These are phyloP conservation scores for Carollia perspicillata DNA, from an alignment of 2,113 vertebrate genomes.

Conservation along the genomic window DNA sequence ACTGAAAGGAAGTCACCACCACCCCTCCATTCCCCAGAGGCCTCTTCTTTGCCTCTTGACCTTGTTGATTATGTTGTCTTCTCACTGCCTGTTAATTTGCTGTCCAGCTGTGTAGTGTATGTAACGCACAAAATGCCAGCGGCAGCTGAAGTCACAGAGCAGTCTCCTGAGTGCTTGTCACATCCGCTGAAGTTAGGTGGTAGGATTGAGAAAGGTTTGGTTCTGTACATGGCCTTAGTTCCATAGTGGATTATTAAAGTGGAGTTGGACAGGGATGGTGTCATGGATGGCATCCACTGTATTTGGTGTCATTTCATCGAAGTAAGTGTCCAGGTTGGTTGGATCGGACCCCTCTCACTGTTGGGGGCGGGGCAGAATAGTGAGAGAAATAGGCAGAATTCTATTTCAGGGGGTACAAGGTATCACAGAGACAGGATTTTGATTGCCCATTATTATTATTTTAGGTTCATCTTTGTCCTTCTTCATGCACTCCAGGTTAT, in stretches of 20 bases:
- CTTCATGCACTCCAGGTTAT: not conserved
- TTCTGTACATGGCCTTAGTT: not conserved
- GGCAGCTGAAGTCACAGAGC: not conserved
- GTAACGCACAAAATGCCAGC: not conserved
- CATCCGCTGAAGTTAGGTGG: not conserved
- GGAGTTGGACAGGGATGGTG: not conserved
- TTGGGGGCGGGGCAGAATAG: not conserved
- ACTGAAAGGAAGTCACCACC: not conserved
- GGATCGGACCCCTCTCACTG: not conserved
- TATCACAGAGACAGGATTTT: not conserved
- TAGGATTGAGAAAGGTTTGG: not conserved
- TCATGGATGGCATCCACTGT: not conserved
- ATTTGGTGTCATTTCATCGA: not conserved
- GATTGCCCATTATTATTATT: not conserved
- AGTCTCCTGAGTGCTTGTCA: not conserved
- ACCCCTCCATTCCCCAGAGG: not conserved
- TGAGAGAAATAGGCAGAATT: not conserved
- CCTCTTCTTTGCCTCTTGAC: not conserved
- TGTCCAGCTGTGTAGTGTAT: not conserved
- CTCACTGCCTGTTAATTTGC: not conserved
- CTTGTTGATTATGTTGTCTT: not conserved
- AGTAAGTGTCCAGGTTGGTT: not conserved
- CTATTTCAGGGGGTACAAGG: not conserved
- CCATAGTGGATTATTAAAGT: not conserved
- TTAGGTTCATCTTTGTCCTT: slow-evolving; percentile 20